Conservation (phyloP, 2,797 vertebrate genomes). For the Alca torda region DNA sequence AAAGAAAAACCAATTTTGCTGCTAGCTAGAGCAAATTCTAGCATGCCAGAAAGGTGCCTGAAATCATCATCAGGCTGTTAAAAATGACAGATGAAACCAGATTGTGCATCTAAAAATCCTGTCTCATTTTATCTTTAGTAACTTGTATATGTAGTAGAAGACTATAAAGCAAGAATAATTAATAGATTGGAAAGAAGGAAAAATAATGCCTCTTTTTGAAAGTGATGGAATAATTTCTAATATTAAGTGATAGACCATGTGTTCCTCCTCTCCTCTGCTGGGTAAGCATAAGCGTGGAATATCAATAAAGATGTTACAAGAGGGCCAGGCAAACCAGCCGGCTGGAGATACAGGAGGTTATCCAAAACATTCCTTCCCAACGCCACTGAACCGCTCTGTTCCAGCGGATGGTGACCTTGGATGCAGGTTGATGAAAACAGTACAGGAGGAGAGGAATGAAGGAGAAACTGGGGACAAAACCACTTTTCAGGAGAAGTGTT, state of each 20-base stretch:
- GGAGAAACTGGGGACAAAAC: background rate
- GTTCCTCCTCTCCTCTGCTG: constrained; percentile 19
- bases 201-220: background rate
- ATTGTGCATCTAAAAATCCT: constrained; percentile 41
- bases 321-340: background rate
- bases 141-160: background rate
- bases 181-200: constrained; percentile 21
- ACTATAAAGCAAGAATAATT: constrained; percentile 41
- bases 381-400: background rate
- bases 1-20: background rate
- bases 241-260: constrained; percentile 47
- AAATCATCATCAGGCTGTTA: constrained; percentile 43
- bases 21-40: constrained; percentile 39
- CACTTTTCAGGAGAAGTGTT: background rate
- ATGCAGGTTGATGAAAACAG: background rate
- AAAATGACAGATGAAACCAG: constrained; percentile 56
- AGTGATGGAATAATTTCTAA: constrained; percentile 46
- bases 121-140: constrained; percentile 43
- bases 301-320: constrained; percentile 22
- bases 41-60: background rate
- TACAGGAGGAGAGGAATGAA: background rate
- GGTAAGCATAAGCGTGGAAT: background rate
- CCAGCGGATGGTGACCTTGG: background rate
- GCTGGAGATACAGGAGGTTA: background rate
- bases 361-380: background rate